Evolutionary conservation across 2,888 invertebrate genomes (phyloP).

Genomic region (Marronus borbonicus): DNA sequence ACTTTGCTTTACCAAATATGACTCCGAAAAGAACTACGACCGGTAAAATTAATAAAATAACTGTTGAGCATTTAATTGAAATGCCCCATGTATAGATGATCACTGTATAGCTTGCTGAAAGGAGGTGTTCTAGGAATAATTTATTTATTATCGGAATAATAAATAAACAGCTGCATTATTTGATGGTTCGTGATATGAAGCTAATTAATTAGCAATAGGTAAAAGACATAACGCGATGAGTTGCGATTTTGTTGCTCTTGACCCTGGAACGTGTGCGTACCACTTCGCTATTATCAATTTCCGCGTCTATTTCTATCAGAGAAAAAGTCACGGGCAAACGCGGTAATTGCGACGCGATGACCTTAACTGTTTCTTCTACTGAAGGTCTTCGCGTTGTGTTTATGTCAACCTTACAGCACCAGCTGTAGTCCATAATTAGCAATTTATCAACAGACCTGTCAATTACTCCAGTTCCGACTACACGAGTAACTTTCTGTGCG

Average conservation of each 20-base stretch:
- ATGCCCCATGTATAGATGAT: no score
- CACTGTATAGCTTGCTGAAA: not conserved
- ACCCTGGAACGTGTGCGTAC: slow-evolving; percentile 4
- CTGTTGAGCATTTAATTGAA: no score
- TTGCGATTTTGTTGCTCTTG: slow-evolving; percentile 15
- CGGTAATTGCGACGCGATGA: slow-evolving; percentile 24
- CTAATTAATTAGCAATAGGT: not conserved
- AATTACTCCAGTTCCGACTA: slow-evolving; percentile 6
- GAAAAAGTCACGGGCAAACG: slow-evolving; percentile 5
- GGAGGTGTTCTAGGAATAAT: not conserved
- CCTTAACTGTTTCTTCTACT: slow-evolving; percentile 29
- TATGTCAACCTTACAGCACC: slow-evolving; percentile 14
- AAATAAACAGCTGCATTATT: no score
- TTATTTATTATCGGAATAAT: not conserved
- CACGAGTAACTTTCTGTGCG: slow-evolving; percentile 14
- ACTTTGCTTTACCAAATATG: no score
- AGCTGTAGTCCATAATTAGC: slow-evolving; percentile 11
- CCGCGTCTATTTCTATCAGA: slow-evolving; percentile 18
- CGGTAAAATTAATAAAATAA: no score
- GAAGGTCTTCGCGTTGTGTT: slow-evolving; percentile 13
- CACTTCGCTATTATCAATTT: slow-evolving; percentile 4
- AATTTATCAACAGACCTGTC: slow-evolving; percentile 29
- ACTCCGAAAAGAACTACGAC: no score
- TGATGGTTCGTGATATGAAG: not conserved
- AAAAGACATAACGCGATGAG: not conserved